A percentile compares a stretch with the other conserved stretches of the same genome.
These are phyloP conservation scores for Drosophila tropicalis DNA, from an alignment of 1,140 invertebrate species.

Conservation along the genomic window DNA sequence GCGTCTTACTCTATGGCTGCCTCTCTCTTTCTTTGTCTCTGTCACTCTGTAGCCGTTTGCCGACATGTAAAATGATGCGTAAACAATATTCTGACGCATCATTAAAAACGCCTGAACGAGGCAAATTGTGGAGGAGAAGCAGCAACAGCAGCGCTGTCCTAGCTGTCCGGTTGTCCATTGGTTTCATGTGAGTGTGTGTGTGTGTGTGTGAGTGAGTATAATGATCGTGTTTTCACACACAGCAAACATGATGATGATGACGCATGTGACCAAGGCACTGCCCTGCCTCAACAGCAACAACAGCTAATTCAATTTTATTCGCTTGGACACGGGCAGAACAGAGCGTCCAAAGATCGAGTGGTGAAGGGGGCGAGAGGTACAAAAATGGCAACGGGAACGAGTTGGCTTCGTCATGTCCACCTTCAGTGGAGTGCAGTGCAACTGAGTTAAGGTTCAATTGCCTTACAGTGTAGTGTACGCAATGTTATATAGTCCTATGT, in stretches of 20 bases:
- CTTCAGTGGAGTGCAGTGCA: constrained; percentile 66
- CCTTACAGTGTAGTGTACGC: constrained; percentile 65
- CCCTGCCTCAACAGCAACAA: constrained; percentile 68
- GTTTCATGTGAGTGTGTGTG: constrained; percentile 12
- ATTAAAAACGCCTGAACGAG: constrained; percentile 77
- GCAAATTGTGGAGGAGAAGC: constrained; percentile 53
- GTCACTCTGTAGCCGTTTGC: constrained; percentile 53
- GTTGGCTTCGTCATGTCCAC: constrained; percentile 68
- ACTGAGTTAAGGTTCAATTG: constrained; percentile 66
- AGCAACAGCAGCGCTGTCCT: constrained; percentile 14
- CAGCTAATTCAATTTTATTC: constrained; percentile 73
- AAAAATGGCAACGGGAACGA: constrained; percentile 15
- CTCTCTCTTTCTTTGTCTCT: constrained; percentile 3
- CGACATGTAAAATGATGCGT: constrained; percentile 81
- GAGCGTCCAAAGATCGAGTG: not conserved
- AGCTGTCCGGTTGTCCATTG: constrained; percentile 54
- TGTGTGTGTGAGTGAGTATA: constrained; percentile 36
- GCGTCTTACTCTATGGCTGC: not conserved
- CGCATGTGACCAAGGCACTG: constrained; percentile 65
- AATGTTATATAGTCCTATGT: constrained; percentile 22
- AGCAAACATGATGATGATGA: constrained; percentile 76
- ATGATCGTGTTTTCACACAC: constrained; percentile 64
- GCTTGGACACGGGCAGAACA: constrained; percentile 48
- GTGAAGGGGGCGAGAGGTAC: not conserved
- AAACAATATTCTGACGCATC: constrained; percentile 82